Evolutionary conservation across 2,888 invertebrate genomes (phyloP).

Genomic region (Bellardia bayeri): DNA sequence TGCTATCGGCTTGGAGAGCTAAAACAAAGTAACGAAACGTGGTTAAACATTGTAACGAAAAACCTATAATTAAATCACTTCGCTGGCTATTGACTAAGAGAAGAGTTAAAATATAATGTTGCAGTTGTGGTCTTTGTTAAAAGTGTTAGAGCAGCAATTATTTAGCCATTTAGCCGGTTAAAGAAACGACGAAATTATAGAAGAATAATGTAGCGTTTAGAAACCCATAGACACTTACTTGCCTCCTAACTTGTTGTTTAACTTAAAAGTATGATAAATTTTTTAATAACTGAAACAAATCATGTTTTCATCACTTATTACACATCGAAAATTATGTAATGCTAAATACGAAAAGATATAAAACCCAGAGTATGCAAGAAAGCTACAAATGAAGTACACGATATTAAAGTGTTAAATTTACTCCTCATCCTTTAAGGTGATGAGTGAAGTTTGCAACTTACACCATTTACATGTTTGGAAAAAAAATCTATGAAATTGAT

Average conservation of each 20-base stretch:
- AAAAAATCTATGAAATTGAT: not conserved
- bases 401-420: slow-evolving; percentile 54
- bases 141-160: slow-evolving; percentile 62
- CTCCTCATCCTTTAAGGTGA: slow-evolving; percentile 40
- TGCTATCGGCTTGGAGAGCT: slow-evolving; percentile 20
- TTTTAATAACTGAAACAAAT: slow-evolving; percentile 66
- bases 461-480: slow-evolving; percentile 15
- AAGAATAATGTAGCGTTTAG: slow-evolving; percentile 40
- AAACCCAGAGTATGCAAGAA: not conserved
- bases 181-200: slow-evolving; percentile 8
- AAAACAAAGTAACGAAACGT: not conserved
- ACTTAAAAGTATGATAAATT: slow-evolving; percentile 49
- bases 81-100: not conserved
- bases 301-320: slow-evolving; percentile 71
- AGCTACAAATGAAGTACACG: slow-evolving; percentile 23
- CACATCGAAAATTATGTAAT: not conserved
- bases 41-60: slow-evolving; percentile 58
- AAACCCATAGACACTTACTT: slow-evolving; percentile 20
- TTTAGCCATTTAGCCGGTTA: slow-evolving; percentile 28
- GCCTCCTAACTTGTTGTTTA: slow-evolving; percentile 21
- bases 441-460: slow-evolving; percentile 21
- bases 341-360: not conserved
- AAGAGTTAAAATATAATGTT: slow-evolving; percentile 13
- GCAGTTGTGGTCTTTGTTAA: slow-evolving; percentile 3
- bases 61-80: slow-evolving; percentile 67